A percentile compares a stretch with the other conserved stretches of the same genome.
Evolutionary conservation across 1,140 invertebrate genomes (phyloP).

Genomic region (Pseudomyrmex pallidus): DNA sequence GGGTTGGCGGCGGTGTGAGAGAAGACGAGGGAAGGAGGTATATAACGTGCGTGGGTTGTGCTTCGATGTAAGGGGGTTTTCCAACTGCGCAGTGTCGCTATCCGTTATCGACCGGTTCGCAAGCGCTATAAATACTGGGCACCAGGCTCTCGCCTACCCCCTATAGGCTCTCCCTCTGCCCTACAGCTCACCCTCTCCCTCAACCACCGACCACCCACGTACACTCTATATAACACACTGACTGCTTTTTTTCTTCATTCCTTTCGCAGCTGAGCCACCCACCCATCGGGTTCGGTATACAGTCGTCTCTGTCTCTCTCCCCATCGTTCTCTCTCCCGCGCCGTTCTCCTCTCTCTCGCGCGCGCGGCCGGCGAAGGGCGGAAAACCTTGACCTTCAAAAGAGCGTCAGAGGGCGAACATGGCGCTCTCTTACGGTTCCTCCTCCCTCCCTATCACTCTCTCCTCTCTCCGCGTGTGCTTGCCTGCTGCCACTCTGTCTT

Average conservation of each 20-base stretch:
- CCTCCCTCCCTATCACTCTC: conserved; percentile 54
- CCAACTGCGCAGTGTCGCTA: conserved; percentile 82
- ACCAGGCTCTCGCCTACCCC: conserved; percentile 77
- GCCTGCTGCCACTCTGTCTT: conserved; percentile 1
- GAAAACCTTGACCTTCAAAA: conserved; percentile 83
- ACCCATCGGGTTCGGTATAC: conserved; percentile 28
- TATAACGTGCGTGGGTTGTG: conserved; percentile 50
- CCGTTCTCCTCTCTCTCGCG: conserved; percentile 21
- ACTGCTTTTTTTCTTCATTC: conserved; percentile 29
- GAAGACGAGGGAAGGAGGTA: background rate
- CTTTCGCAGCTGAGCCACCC: conserved; percentile 24
- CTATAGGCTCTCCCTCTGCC: conserved; percentile 57
- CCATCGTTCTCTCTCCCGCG: conserved; percentile 27
- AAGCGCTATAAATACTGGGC: conserved; percentile 83
- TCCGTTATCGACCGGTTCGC: conserved; percentile 81
- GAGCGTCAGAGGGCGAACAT: conserved; percentile 73
- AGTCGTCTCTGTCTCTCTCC: conserved; percentile 63
- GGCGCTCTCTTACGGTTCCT: conserved; percentile 68
- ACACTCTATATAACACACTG: conserved; percentile 35
- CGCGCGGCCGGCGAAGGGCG: conserved; percentile 62
- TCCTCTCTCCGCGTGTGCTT: conserved; percentile 17
- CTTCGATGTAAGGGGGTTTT: conserved; percentile 70
- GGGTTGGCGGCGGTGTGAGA: conserved; percentile 10
- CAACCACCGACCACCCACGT: conserved; percentile 50
- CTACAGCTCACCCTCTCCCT: conserved; percentile 36